These are phyloP conservation scores for Dendrocincla tyrannina DNA, from an alignment of 2,797 vertebrate species.

Conservation along the genomic window DNA sequence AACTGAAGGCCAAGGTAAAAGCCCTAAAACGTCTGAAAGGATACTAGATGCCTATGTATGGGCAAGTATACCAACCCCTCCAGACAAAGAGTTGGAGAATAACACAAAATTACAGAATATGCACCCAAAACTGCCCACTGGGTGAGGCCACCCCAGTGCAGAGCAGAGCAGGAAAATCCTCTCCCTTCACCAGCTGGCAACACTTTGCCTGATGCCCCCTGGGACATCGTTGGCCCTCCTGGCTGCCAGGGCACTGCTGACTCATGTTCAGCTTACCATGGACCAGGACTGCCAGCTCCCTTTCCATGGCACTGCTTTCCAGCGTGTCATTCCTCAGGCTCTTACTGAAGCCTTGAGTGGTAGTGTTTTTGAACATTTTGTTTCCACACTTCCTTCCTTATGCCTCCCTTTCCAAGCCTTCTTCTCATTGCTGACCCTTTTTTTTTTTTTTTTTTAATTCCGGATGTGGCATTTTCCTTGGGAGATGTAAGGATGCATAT, in stretches of 20 bases:
- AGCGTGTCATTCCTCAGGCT: not conserved
- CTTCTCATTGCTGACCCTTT: not conserved
- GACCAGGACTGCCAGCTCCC: not conserved
- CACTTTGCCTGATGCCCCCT: not conserved
- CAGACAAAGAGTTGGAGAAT: not conserved
- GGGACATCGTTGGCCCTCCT: not conserved
- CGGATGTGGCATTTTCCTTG: not conserved
- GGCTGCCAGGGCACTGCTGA: not conserved
- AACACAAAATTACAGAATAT: not conserved
- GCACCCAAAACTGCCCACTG: not conserved
- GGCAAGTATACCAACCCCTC: not conserved
- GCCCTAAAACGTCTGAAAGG: not conserved
- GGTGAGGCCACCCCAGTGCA: not conserved
- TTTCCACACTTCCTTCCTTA: rapidly evolving
- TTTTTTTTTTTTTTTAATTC: not conserved
- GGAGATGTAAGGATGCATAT: not conserved
- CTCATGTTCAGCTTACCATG: not conserved
- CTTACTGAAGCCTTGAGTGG: not conserved
- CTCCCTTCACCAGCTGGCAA: not conserved
- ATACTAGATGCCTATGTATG: rapidly evolving
- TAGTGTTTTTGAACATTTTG: not conserved
- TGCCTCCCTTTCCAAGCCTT: not conserved
- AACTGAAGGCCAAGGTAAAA: not conserved
- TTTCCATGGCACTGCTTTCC: not conserved
- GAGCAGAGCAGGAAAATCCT: not conserved